Conservation (phyloP, 2,888 invertebrate species). For the Eupeodes luniger region DNA sequence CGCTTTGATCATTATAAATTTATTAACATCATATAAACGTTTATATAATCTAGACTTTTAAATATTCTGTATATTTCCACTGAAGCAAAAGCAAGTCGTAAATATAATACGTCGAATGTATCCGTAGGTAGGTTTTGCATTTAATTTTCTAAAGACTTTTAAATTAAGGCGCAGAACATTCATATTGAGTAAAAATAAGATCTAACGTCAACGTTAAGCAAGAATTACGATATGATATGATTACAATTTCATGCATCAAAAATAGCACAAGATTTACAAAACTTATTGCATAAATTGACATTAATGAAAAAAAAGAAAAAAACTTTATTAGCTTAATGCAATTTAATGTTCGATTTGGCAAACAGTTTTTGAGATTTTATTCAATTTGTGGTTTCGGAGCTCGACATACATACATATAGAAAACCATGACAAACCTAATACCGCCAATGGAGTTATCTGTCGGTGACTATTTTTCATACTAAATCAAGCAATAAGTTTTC, state of each 20-base stretch:
- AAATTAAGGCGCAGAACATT: too few species aligned
- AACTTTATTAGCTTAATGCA: background rate
- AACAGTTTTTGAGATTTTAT: slow-evolving; percentile 53
- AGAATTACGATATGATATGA: background rate
- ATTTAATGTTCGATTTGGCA: slow-evolving; percentile 44
- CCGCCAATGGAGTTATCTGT: slow-evolving; percentile 69
- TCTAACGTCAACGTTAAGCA: background rate
- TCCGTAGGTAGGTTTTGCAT: too few species aligned
- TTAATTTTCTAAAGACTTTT: too few species aligned
- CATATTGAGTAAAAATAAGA: background rate
- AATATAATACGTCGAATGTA: too few species aligned
- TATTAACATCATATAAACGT: too few species aligned
- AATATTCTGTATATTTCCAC: too few species aligned
- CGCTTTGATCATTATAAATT: too few species aligned
- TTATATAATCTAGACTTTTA: too few species aligned
- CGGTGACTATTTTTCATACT: slow-evolving; percentile 63
- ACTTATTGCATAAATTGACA: background rate
- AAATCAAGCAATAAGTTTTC: slow-evolving; percentile 66
- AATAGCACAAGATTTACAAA: background rate
- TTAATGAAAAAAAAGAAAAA: background rate
- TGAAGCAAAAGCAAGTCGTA: too few species aligned
- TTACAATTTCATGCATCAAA: background rate
- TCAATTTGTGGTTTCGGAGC: slow-evolving; percentile 60
- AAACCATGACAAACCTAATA: background rate
- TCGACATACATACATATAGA: background rate